Base-by-base conservation (phyloP, 2,113 vertebrate genomes). In the Brienomyrus brachyistius region DNA sequence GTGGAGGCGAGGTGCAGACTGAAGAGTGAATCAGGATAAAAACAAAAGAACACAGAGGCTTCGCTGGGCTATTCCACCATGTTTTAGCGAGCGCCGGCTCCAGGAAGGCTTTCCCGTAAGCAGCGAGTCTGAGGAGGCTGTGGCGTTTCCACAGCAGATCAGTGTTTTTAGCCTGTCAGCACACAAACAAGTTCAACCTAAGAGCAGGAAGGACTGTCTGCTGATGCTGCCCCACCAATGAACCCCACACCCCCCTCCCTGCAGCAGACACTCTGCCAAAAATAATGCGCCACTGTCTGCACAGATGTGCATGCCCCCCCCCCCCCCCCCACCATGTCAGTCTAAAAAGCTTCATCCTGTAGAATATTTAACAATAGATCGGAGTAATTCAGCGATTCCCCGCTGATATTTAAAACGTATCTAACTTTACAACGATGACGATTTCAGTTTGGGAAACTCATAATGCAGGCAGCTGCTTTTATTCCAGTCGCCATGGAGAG, bases 401-500 rank as follows among this genome's bases (percentile, higher is more conserved):
- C n/a, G 8, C 59, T 27, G 59, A 70, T 70, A 70, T 31, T 70
- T 27, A 70, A 31, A 70, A 31, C 9, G n/a, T 10, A 70, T 31
- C 62, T 27, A 70, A 70, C 62, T 70, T 70, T n/a, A 5, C n/a
- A 11, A 31, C 27, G 59, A 77, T 31, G 70, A 40, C 15, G 13
- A 7, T 40, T 50, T 84, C 2, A 6, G 45, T 85, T 50, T 23
- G 45, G 45, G 31, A 85, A 85, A 51, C 48, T 85, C 48, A 45
- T 51, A n/a, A 47, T 2, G 11, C 43, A 51, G 83, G 11, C 43
- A 51, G 83, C 83, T 45, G 23, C 45, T 21, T 10, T 51, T 50
- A 85, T 85, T n/a, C 47, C 23, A 50, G 83, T 85, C 9, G 9
- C 47, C 83, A 85, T 85, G 83, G 82, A 84, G 82, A 84, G 47